These are phyloP conservation scores for Amphipoea lucens DNA, from an alignment of 2,888 invertebrate species.

Conservation along the genomic window DNA sequence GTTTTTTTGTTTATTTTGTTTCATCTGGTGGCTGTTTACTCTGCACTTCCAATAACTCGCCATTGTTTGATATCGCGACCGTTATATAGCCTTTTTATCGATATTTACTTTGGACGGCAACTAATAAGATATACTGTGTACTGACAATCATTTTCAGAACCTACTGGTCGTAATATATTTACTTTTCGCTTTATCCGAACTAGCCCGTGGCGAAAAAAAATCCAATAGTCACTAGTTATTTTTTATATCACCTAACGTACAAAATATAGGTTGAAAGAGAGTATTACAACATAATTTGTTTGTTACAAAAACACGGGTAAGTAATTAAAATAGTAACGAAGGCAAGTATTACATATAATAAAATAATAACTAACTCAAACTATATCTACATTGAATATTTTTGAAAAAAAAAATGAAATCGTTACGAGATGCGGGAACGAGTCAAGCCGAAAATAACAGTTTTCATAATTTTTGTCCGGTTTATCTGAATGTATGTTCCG, in stretches of 20 bases:
- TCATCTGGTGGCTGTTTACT: constrained; percentile 61
- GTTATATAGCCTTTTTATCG: constrained; percentile 54
- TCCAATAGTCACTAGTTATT: neutral
- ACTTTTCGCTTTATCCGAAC: constrained; percentile 1
- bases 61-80: constrained; percentile 65
- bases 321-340: too few species aligned
- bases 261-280: neutral
- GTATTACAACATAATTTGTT: too few species aligned
- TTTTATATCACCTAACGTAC: too few species aligned
- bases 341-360: too few species aligned
- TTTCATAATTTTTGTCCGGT: too few species aligned
- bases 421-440: too few species aligned
- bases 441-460: too few species aligned
- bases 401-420: too few species aligned
- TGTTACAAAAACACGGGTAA: too few species aligned
- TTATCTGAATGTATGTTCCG: too few species aligned
- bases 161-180: constrained; percentile 21
- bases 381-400: too few species aligned
- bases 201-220: neutral
- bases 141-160: constrained; percentile 20
- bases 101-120: constrained; percentile 59
- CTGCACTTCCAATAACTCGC: constrained; percentile 65
- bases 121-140: constrained; percentile 53
- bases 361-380: too few species aligned
- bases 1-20: constrained; percentile 48